Percentiles rank a stretch among this genome's conserved stretches.
phyloP scores from a whole-genome alignment of 2,797 vertebrate species.

The Peromyscus melanophrys region DNA sequence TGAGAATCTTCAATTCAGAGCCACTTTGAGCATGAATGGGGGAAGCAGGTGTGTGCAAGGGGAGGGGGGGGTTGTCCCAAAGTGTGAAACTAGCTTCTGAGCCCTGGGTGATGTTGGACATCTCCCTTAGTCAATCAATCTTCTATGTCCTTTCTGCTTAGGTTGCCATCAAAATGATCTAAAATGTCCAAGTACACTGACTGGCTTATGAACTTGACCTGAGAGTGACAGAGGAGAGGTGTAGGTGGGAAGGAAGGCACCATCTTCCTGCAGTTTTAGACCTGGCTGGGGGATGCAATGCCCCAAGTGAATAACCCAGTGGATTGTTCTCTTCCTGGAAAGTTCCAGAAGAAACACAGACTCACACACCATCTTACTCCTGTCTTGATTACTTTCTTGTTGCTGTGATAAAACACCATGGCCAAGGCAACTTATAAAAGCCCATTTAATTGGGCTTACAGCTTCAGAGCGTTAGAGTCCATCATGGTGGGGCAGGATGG shows the following conservation, averaged over 20 bases:
- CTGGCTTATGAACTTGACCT: not conserved
- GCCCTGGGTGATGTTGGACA: not conserved
- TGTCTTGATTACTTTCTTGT: not conserved
- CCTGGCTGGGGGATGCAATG: not conserved
- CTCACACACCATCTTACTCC: not conserved
- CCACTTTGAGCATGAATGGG: not conserved
- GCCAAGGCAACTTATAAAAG: not conserved
- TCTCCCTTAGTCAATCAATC: not conserved
- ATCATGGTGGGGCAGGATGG: not conserved
- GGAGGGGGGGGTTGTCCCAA: not conserved
- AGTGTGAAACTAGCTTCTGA: not conserved
- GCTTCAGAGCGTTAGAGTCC: not conserved
- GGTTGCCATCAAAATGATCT: not conserved
- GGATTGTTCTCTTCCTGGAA: conserved; percentile 10
- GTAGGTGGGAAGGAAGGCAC: not conserved
- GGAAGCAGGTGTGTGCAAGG: not conserved
- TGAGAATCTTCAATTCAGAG: not conserved
- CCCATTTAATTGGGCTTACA: not conserved
- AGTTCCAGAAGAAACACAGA: not conserved
- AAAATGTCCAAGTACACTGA: not conserved
- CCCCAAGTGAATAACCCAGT: too few relatives aligned
- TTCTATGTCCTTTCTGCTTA: conserved; percentile 3
- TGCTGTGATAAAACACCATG: not conserved
- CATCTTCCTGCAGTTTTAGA: not conserved
- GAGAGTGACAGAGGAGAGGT: not conserved